Base-by-base conservation (phyloP, 2,888 invertebrate genomes). In the Mythimna vitellina region DNA sequence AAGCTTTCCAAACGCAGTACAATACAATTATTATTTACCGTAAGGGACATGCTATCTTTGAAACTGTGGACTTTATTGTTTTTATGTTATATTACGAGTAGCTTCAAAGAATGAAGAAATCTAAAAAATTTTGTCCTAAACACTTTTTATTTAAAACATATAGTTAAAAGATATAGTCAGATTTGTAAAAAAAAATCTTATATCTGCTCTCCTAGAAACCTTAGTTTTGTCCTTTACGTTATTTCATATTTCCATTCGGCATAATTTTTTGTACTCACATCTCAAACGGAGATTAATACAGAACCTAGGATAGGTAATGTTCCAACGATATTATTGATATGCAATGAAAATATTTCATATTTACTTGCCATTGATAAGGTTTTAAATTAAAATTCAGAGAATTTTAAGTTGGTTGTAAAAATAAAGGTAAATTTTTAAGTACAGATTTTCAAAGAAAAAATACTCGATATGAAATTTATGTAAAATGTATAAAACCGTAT, bases 211-310 rank as follows among this genome's bases (percentile, higher is more conserved):
- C n/a, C n/a, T n/a, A n/a, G n/a, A n/a, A n/a, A n/a, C n/a, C 25
- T 25, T 25, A 25, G 1, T 25, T 25, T 25, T 25, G 25, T 25
- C 25, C 25, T 2, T 25, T 25, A 25, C 25, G 25, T 1, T 25
- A 25, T 25, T 25, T 25, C 25, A 25, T 25, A 25, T 25, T 25
- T 53, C 42, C 62, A 77, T 80, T 72, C 65, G 17, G 46, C 46
- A 70, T 72, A 70, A 82, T 71, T 65, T 65, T 61, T 54, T 56
- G 32, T 65, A n/a, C 32, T n/a, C 20, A 6, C 17, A 14, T 54
- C n/a, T 64, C 65, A 65, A n/a, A n/a, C n/a, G 25, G 25, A 2
- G 25, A 25, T 25, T 25, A 25, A 71, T 79, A 38, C 6, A 20
- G 57, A 81, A 51, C 53, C 76, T 69, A 25, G 35, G 51, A 22